Evolutionary conservation across 2,888 invertebrate genomes (phyloP).

Genomic region (Proisotoma minuta): DNA sequence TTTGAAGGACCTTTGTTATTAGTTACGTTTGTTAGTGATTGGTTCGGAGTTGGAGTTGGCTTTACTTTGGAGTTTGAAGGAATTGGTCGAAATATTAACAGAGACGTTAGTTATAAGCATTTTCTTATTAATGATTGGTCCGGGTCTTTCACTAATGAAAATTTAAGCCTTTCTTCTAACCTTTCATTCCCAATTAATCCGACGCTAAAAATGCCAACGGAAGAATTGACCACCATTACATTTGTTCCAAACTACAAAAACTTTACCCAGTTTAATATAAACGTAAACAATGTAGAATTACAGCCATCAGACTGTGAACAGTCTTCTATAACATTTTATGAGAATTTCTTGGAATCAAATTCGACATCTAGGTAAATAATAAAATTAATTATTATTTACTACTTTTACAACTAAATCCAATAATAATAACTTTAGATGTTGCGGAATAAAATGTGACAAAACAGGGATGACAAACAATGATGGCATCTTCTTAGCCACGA

Average conservation of each 20-base stretch:
- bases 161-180: not conserved
- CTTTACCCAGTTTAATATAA: conserved; percentile 1
- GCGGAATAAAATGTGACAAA: conserved; percentile 16
- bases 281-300: conserved; percentile 1
- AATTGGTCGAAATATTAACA: conserved; percentile 20
- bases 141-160: conserved; percentile 15
- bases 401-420: too few species aligned
- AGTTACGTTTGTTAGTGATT: conserved; percentile 24
- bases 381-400: not conserved
- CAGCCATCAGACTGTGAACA: conserved; percentile 9
- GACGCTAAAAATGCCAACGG: not conserved
- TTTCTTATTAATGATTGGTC: conserved; percentile 22
- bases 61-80: conserved; percentile 32
- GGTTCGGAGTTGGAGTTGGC: conserved; percentile 6
- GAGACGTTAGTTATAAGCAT: conserved; percentile 17
- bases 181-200: not conserved
- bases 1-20: conserved; percentile 31
- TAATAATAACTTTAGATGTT: conserved; percentile 18
- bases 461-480: not conserved
- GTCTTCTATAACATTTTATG: conserved; percentile 7
- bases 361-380: not conserved
- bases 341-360: not conserved
- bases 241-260: conserved; percentile 16
- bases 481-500: conserved; percentile 4
- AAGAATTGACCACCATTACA: conserved; percentile 5